Conservation (phyloP, 2,888 invertebrate species). For the Tinea trinotella region DNA sequence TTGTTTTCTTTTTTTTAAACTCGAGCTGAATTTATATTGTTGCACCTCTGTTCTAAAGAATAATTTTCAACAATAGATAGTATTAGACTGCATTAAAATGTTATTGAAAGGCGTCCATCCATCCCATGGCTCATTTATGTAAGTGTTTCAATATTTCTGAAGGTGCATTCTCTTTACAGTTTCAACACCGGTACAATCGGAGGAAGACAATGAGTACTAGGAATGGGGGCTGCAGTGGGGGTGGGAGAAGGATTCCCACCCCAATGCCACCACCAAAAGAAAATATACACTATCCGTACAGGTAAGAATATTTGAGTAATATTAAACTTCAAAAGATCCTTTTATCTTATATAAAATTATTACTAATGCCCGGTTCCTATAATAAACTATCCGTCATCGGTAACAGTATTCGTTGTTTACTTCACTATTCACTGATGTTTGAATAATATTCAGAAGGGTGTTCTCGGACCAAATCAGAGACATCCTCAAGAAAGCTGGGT, state of each 20-base stretch:
- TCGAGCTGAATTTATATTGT: too few species aligned
- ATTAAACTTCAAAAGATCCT: too few species aligned
- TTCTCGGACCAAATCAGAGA: too few species aligned
- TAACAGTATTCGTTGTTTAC: too few species aligned
- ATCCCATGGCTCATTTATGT: background rate
- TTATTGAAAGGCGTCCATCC: background rate
- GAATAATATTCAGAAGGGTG: too few species aligned
- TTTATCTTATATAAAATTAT: too few species aligned
- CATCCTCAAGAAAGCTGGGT: too few species aligned
- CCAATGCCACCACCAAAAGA: conserved; percentile 61
- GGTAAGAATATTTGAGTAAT: too few species aligned
- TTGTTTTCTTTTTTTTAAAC: too few species aligned
- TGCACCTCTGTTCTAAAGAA: background rate
- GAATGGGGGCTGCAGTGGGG: conserved; percentile 34
- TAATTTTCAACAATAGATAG: background rate
- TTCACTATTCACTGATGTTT: too few species aligned
- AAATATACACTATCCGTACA: conserved; percentile 28
- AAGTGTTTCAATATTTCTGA: conserved; percentile 1
- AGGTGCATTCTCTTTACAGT: conserved; percentile 30
- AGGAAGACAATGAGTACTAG: conserved; percentile 39
- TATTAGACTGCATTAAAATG: background rate
- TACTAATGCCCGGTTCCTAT: too few species aligned
- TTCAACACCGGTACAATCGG: conserved; percentile 32
- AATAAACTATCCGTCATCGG: too few species aligned
- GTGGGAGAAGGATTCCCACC: conserved; percentile 58